Conservation (phyloP, 2,888 invertebrate genomes). For the Megastigmus dorsalis region DNA sequence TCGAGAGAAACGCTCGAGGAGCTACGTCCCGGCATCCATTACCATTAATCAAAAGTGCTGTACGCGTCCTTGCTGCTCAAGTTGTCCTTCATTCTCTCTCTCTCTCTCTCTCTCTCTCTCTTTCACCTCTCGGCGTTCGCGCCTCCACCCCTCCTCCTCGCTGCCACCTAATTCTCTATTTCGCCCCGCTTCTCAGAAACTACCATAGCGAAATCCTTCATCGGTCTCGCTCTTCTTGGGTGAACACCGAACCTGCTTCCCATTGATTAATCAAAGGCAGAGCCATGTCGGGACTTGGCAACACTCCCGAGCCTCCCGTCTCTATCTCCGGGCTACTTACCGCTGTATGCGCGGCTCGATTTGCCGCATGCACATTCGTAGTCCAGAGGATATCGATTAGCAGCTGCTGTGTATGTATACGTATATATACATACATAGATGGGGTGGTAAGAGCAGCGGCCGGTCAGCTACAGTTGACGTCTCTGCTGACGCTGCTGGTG, state of each 20-base stretch:
- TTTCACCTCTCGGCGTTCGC: not conserved
- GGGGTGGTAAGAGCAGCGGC: not conserved
- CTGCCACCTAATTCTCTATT: slow-evolving; percentile 13
- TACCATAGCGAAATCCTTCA: not conserved
- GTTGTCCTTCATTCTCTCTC: slow-evolving; percentile 19
- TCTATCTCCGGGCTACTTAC: not conserved
- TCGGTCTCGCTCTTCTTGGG: not conserved
- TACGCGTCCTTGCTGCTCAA: slow-evolving; percentile 16
- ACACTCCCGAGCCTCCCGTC: not conserved
- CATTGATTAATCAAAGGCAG: slow-evolving; percentile 42
- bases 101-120: not conserved
- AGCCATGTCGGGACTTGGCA: not conserved
- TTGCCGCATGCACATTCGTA: slow-evolving; percentile 8
- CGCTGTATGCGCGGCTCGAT: not conserved
- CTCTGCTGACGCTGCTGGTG: not conserved
- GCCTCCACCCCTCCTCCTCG: too few species aligned
- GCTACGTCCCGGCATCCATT: slow-evolving; percentile 10
- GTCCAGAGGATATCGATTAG: slow-evolving; percentile 3
- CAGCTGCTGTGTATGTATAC: too few species aligned
- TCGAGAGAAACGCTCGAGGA: not conserved
- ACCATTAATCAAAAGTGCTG: slow-evolving; percentile 43
- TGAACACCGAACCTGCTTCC: not conserved
- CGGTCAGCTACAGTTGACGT: too few species aligned
- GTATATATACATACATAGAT: too few species aligned
- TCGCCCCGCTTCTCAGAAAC: not conserved